phyloP scores from a whole-genome alignment of 2,113 vertebrate genomes.

The Tylochromis polylepis region DNA sequence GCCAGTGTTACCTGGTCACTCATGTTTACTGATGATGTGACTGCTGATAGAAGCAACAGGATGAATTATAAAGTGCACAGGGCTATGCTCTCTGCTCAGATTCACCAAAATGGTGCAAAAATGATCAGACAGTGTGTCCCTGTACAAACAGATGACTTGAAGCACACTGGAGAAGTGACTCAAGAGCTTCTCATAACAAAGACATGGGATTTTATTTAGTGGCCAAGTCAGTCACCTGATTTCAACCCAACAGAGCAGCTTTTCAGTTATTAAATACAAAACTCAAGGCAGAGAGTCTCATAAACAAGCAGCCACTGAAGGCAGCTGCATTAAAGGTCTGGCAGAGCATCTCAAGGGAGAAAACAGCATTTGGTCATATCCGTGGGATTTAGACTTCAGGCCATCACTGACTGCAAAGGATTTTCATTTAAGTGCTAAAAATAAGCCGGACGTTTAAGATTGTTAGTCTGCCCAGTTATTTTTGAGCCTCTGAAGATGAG shows the following conservation, averaged over 20 bases:
- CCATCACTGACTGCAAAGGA: background rate
- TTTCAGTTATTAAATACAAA: background rate
- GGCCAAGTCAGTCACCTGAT: background rate
- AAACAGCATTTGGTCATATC: fast-evolving
- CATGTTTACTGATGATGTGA: background rate
- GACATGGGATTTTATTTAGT: background rate
- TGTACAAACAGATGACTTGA: background rate
- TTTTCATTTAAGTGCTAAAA: background rate
- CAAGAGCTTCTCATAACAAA: background rate
- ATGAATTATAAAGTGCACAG: background rate
- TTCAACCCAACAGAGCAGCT: background rate
- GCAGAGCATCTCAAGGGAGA: background rate
- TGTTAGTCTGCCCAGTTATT: background rate
- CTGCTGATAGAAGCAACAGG: background rate
- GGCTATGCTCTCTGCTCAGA: background rate
- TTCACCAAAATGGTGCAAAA: background rate
- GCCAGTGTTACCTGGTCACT: background rate
- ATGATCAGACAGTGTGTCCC: background rate
- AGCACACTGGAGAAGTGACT: background rate
- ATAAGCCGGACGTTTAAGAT: background rate
- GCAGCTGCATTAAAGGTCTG: too few relatives aligned
- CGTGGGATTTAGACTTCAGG: background rate
- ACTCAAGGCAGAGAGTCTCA: background rate
- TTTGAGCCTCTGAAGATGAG: background rate
- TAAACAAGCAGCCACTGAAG: background rate